Percentiles rank a stretch among this genome's conserved stretches.
phyloP scores from a whole-genome alignment of 2,113 vertebrate species.

The Pedetes capensis region DNA sequence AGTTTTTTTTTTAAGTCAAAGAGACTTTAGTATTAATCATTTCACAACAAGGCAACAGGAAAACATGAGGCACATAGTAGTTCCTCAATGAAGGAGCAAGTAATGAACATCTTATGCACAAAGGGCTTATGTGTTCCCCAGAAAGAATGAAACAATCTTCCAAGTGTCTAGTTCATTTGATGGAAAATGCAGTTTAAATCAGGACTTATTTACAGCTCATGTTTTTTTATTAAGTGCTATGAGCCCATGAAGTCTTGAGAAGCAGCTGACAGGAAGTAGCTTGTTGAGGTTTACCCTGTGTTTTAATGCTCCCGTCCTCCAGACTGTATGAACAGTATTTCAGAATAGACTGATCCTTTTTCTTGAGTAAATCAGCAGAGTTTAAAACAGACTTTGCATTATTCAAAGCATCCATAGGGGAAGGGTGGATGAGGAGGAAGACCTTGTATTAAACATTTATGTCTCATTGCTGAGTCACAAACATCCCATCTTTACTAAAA shows the following conservation, averaged over 20 bases:
- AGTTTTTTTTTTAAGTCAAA: not conserved
- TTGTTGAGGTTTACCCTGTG: constrained; percentile 64
- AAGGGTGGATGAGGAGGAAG: constrained; percentile 63
- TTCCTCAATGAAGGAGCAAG: not conserved
- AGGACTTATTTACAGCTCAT: constrained; percentile 65
- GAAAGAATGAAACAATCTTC: not conserved
- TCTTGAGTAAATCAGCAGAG: constrained; percentile 73
- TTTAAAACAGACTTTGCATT: constrained; percentile 78
- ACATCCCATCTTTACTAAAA: constrained; percentile 80
- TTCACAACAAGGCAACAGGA: not conserved
- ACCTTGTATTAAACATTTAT: constrained; percentile 76
- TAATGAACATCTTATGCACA: not conserved
- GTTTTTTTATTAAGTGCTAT: constrained; percentile 66
- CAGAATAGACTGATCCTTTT: constrained; percentile 71
- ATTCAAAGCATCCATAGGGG: constrained; percentile 70
- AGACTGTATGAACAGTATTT: constrained; percentile 70
- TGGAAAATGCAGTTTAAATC: constrained; percentile 56
- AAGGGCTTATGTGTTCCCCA: not conserved
- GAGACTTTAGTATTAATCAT: not conserved
- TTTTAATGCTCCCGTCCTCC: constrained; percentile 75
- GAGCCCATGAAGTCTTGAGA: constrained; percentile 29
- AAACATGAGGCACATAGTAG: not conserved
- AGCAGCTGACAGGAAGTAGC: constrained; percentile 66
- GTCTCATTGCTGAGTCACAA: constrained; percentile 74
- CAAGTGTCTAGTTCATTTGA: constrained; percentile 3